Evolutionary conservation across 2,113 vertebrate species (phyloP).

Genomic region (Prionailurus viverrinus): DNA sequence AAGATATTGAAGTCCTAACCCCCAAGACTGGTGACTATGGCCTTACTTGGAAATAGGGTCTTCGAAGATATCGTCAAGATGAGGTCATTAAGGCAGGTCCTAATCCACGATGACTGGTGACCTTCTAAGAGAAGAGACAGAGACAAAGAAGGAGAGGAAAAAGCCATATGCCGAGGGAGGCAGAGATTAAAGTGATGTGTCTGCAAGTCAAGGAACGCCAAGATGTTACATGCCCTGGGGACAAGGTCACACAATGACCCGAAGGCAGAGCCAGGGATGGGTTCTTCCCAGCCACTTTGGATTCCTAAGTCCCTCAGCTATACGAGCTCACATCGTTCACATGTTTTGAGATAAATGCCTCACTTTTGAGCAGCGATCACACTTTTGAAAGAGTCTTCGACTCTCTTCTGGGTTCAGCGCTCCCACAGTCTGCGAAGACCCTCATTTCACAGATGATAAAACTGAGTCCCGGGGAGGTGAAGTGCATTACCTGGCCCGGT

Average conservation of each 20-base stretch:
- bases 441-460: too few species aligned
- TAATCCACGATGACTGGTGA: neutral
- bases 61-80: neutral
- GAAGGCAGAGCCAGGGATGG: neutral
- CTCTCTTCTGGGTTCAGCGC: neutral
- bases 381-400: neutral
- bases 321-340: neutral
- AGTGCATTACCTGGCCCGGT: neutral
- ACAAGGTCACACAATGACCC: rapidly evolving
- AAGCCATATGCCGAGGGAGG: rapidly evolving
- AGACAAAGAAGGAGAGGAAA: neutral
- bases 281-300: neutral
- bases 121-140: neutral
- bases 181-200: too few species aligned
- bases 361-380: neutral
- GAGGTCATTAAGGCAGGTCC: neutral
- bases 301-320: neutral
- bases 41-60: neutral
- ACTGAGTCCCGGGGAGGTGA: neutral
- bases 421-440: neutral
- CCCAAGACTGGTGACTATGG: neutral
- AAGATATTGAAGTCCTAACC: neutral
- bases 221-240: neutral
- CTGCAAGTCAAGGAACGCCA: too few species aligned
- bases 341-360: neutral